Percentiles rank a stretch among this genome's conserved stretches.
Evolutionary conservation across 2,113 vertebrate genomes (phyloP).

Genomic region (Crotophaga sulcirostris): DNA sequence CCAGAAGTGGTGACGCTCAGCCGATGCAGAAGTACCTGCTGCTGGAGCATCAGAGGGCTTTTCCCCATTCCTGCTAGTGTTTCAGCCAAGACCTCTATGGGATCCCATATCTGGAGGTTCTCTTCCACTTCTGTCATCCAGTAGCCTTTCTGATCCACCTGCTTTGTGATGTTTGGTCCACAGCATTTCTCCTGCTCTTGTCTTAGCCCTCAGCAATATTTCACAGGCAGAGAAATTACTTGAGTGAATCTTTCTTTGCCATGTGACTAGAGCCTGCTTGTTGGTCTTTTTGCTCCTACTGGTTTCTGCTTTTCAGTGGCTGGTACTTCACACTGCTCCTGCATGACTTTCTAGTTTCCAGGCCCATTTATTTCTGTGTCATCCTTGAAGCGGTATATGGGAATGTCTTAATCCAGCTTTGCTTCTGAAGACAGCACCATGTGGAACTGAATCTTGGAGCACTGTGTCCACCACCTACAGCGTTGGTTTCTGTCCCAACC

Average conservation of each 20-base stretch:
- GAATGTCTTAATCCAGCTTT: neutral
- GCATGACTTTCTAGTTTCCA: neutral
- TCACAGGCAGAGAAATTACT: neutral
- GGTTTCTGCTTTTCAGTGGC: neutral
- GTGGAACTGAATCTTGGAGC: neutral
- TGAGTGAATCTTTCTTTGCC: neutral
- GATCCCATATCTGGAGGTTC: neutral
- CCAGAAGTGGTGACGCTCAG: neutral
- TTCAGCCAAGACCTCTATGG: fast-evolving
- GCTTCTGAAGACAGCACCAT: neutral
- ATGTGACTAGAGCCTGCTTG: neutral
- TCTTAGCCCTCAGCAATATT: neutral
- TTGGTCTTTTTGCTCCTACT: neutral
- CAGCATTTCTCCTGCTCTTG: neutral
- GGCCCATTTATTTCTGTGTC: conserved; percentile 17
- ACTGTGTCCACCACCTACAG: neutral
- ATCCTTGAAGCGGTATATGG: neutral
- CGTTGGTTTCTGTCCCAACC: neutral
- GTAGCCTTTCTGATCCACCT: neutral
- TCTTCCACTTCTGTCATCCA: neutral
- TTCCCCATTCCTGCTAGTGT: neutral
- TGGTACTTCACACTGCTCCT: neutral
- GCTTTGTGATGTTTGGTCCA: neutral
- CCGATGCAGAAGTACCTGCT: neutral
- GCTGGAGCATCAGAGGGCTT: neutral